Base-by-base conservation (phyloP, 2,797 vertebrate genomes). In the Trematomus bernacchii region DNA sequence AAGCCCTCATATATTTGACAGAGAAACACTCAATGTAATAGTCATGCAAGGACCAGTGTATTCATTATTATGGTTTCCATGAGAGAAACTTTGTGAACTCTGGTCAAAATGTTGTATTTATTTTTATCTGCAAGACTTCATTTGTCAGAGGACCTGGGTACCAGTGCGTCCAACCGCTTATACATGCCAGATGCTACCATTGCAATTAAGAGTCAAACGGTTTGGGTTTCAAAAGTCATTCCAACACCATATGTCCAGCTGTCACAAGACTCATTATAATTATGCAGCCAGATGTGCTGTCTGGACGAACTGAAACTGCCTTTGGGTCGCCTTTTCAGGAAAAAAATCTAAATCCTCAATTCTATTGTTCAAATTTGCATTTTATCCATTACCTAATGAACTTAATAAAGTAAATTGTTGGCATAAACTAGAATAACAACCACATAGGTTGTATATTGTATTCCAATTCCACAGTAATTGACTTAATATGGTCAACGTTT, bases 161-260 rank as follows among this genome's bases (percentile, higher is more conserved):
- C 53, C 59, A 47, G 11, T 42, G 46, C 1, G 0, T 10, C 53
- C 61, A 47, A 13, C 42, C 0, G 0, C 18, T 46, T 18, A n/a
- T 9, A 53, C 40, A 14, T 48, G 3, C 21, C 63, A 72, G 67
- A 80, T 62, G 67, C 43, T 8, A 15, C n/a, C 19, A 27, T 55
- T 30, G 33, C 51, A 6, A 63, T 64, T 46, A 51, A 50, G 37
- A 58, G 2, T 13, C n/a, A 57, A 46, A 62, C 10, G 51, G 37
- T 42, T 40, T 0, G 27, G 15, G 33, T 51, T 54, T 64, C 16
- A 44, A 69, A 46, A 37, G 51, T 53, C 51, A 14, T 15, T 43
- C 57, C 9, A 21, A 40, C 58, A 58, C 50, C 68, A 33, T 40
- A 71, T 76, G 68, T 48, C 19, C 30, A 27, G 9, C 44, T 67